phyloP scores from a whole-genome alignment of 2,113 vertebrate genomes.

The Laterallus jamaicensis region DNA sequence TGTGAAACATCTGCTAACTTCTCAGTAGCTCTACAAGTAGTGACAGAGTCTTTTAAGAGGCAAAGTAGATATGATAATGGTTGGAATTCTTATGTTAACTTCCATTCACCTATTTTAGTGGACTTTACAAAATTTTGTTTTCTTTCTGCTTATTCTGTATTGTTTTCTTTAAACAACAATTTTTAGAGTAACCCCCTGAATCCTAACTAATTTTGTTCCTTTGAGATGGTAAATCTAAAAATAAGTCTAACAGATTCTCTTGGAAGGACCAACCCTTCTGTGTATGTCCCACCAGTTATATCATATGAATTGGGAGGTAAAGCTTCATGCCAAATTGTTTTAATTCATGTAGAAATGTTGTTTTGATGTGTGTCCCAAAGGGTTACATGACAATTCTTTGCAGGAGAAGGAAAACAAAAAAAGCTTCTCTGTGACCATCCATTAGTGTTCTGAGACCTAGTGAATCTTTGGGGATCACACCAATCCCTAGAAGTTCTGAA shows the following conservation, averaged over 20 bases:
- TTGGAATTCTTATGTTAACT: neutral
- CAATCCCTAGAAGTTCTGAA: neutral
- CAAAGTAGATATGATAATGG: neutral
- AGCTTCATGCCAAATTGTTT: neutral
- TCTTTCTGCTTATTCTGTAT: neutral
- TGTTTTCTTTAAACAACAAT: neutral
- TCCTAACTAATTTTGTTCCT: neutral
- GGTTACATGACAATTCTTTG: neutral
- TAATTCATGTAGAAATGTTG: neutral
- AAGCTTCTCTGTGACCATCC: neutral
- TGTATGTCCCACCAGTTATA: neutral
- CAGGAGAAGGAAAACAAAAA: neutral
- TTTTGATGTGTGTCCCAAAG: neutral
- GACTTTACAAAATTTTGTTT: neutral
- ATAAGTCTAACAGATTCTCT: neutral
- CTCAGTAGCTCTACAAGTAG: neutral
- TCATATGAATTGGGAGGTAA: neutral
- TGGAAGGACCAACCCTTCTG: accelerated
- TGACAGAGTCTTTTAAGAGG: neutral
- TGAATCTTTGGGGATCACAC: neutral
- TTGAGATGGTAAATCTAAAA: neutral
- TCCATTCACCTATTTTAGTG: neutral
- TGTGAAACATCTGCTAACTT: neutral
- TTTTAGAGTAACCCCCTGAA: neutral
- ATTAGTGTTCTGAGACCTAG: neutral